Evolutionary conservation across 2,113 vertebrate species (phyloP), one percentile per base, ranked within the genome.

Genomic region (Labrus mixtus): DNA sequence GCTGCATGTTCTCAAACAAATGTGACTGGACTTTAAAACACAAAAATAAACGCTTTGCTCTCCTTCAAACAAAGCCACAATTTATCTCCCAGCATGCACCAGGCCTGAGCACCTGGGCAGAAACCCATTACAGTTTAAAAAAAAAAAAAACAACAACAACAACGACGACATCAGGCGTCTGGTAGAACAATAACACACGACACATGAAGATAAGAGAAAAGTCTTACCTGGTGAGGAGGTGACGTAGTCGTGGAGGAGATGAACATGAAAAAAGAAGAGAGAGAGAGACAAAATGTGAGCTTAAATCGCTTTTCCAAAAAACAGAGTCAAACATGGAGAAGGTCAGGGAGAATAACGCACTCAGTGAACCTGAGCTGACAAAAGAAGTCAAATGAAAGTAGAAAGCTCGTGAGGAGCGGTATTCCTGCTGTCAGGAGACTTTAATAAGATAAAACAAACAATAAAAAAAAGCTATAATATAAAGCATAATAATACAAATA

Each of bases 151-250:
- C 25, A 25, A 3, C n/a, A n/a, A n/a, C n/a, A n/a, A n/a, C n/a
- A n/a, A n/a, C n/a, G n/a, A n/a, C n/a, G n/a, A n/a, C 13, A 46
- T 12, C 17, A 46, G 29, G 29, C 12, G 50, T 15, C 25, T 23
- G 57, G 2, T 17, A 4, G 19, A 46, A 56, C 16, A 43, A 10
- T 43, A 12, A 23, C 3, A 25, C 19, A 71, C 5, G 4, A 57
- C 68, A 41, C 10, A 29, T 19, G 8, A 10, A 54, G 48, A n/a
- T 20, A 23, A 48, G 59, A 36, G 43, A 37, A 54, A 17, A 8
- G 48, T 33, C 84, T 77, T 83, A 83, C 81, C 84, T 87, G 63
- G 29, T 16, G 62, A 61, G 41, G 22, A 67, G 23, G 37, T 22
- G 64, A 50, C 0, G 41, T 1, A 36, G 51, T 10, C 0, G 17